Evolutionary conservation across 2,797 vertebrate genomes (phyloP), one percentile per base, ranked within the genome.

Genomic region (Knipowitschia caucasica): DNA sequence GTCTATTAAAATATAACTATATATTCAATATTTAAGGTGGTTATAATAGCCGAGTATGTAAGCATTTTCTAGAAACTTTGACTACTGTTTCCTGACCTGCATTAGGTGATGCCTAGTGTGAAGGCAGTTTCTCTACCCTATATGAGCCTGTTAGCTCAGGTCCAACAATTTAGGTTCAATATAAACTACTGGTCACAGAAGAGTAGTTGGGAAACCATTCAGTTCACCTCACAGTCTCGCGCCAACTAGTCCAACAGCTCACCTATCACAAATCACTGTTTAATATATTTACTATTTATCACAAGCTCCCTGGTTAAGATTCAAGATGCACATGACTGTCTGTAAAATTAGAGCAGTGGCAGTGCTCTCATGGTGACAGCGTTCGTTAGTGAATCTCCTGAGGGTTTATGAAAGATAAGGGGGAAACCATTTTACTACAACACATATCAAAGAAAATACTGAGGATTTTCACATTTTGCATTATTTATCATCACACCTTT

Each of bases 61-160:
- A 87, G 90, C 91, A 91, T 92, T 92, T 91, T 92, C 86, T 92
- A 92, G 88, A 91, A 89, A 89, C 87, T 88, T 91, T 91, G 88
- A 91, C 88, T 90, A 91, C 89, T 83, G 87, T 91, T 90, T 89
- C 88, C 89, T 89, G 88, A 90, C 86, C 89, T 88, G 82, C 84
- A 86, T 88, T 84, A 84, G 84, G 84, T 84, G 86, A 84, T 86
- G 84, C 80, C 85, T 88, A 75, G 77, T 73, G 67, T 84, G 58
- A 86, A 76, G 83, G 83, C 84, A 75, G 82, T 83, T 85, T 80
- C 80, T 86, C 79, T 74, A 84, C 80, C 78, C 80, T 68, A 62
- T 66, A 76, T 68, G 77, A 89, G 82, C 74, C 76, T 18, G 50
- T 63, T 56, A 78, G 86, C 81, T 84, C 82, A 77, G 73, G 83